Base-by-base conservation (phyloP, 2,888 invertebrate species). In the Amorpha juglandis region DNA sequence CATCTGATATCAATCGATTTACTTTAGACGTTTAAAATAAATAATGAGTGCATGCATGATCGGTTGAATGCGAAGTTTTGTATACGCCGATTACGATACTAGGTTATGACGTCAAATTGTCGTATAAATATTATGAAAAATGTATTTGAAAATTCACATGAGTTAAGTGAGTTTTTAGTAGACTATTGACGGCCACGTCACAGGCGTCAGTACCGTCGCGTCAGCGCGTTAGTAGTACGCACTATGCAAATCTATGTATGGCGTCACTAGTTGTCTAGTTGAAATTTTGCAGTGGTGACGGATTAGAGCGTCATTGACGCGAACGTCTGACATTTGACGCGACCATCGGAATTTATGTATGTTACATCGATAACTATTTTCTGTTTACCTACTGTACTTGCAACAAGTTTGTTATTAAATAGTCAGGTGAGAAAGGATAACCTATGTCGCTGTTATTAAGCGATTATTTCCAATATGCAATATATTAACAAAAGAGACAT, bases 1-100 rank as follows among this genome's bases (percentile, higher is more conserved):
- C 63, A 65, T 73, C 65, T 76, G 76, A 81, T 79, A 77, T 53
- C 70, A 69, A 65, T 38, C 58, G 51, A 63, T 71, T 70, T 62
- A 71, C 75, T 77, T 80, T 76, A 78, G 79, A 78, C 72, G 72
- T 73, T 73, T 74, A 76, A 76, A 77, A 52, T 78, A 77, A 78
- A 80, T 77, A 74, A 72, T 63, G 76, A 77, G 71, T 51, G 50
- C 21, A 51, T 70, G 4, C 48, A 68, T 51, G 58, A 67, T 65
- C 68, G 48, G 12, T 48, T 64, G 6, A 55, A 48, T 21, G 45
- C 53, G 35, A 35, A 55, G 45, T 19, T 7, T 27, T 27, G 27
- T 48, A 38, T 58, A 19, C n/a, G 7, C 35, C 8, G 33, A 48
- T 58, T 19, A 53, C 53, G 58, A n/a, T 58, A 16, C 14, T 38